Conservation (phyloP, 2,888 invertebrate genomes). For the Acanthococcus lagerstroemiae region DNA sequence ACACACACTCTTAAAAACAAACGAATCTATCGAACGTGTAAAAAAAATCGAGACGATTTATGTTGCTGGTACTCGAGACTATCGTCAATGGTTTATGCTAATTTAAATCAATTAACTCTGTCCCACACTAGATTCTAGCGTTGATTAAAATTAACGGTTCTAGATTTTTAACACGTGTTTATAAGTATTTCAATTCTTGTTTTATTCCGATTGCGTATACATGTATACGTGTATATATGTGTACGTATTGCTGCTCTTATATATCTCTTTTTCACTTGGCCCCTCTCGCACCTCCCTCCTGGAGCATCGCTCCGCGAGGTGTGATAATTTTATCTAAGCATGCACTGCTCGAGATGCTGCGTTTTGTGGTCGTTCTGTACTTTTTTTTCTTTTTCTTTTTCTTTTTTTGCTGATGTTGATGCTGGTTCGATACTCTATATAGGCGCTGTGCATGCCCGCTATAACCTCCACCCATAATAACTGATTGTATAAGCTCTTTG, state of each 20-base stretch:
- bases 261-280: no score
- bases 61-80: background rate
- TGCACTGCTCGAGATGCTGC: no score
- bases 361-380: no score
- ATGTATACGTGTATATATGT: background rate
- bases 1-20: no score
- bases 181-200: background rate
- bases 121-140: background rate
- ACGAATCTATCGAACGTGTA: background rate
- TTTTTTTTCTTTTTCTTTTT: no score
- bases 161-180: background rate
- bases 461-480: no score
- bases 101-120: constrained; percentile 14
- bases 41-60: background rate
- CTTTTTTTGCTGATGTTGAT: no score
- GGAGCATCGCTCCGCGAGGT: no score
- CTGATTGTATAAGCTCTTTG: no score
- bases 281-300: no score
- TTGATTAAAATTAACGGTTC: constrained; percentile 11
- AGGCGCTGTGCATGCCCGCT: no score
- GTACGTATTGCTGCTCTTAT: background rate
- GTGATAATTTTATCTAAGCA: background rate
- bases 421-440: no score
- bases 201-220: background rate
- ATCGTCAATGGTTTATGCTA: constrained; percentile 7